Evolutionary conservation across 2,888 invertebrate genomes (phyloP), one percentile per base, ranked within the genome.

Genomic region (Hipparchia sbordonii): DNA sequence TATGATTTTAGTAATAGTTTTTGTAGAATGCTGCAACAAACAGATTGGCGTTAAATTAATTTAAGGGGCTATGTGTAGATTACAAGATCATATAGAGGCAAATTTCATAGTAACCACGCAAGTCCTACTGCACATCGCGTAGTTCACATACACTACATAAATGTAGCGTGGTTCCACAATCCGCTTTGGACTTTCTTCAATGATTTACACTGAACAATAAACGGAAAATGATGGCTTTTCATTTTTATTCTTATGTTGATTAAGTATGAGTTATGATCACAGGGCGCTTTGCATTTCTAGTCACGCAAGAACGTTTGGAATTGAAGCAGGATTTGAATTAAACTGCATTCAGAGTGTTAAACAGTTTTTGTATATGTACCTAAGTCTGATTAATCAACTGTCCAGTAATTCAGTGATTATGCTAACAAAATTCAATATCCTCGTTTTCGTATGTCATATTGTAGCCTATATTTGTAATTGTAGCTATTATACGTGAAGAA

Each of bases 341-440:
- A 80, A 81, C 83, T 84, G 84, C 80, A 73, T 83, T 84, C 85
- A 83, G 86, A 85, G 84, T 82, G 84, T 78, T 75, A 70, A 76
- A 74, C 76, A 76, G 74, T 76, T 70, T 48, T 79, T 78, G 75
- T 78, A 75, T 77, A 57, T 67, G 48, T 60, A 80, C 79, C 79
- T 81, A 78, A 81, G 80, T 82, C 81, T 79, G 52, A 65, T 52
- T 52, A 65, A 39, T 45, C 56, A 73, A 70, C 57, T 72, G 72
- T 74, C 72, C 72, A 74, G 72, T 73, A 73, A 65, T 72, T 74
- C 67, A 56, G 63, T 71, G 60, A 67, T 73, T 63, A 63, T 67
- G 12, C 48, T 60, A 9, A 51, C 23, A 48, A 62, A 70, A 67
- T 71, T 65, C 66, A 62, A 71, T 72, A 74, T 71, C 71, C 62